These are phyloP conservation scores for Tenthredo livida DNA, from an alignment of 2,888 invertebrate genomes.

Conservation along the genomic window DNA sequence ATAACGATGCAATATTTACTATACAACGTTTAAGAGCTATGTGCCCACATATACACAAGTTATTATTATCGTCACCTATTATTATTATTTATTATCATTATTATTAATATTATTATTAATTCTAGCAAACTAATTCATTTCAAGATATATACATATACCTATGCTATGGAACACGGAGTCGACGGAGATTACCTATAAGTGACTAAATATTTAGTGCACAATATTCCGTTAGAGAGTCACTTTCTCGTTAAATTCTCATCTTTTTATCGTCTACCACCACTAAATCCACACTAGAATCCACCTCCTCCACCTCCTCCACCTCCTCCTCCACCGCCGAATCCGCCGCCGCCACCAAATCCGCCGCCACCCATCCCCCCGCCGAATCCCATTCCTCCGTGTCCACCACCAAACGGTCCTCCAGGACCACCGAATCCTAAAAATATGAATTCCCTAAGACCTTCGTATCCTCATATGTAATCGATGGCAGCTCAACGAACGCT, in stretches of 20 bases:
- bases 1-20: constrained; percentile 11
- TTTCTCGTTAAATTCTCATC: not conserved
- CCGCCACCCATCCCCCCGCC: not conserved
- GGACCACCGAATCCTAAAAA: constrained; percentile 38
- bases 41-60: not conserved
- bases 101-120: not conserved
- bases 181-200: not conserved
- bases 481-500: not conserved
- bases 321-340: constrained; percentile 20
- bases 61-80: not conserved
- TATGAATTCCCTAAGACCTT: not conserved
- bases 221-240: not conserved
- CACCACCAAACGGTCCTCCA: constrained; percentile 9
- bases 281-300: not conserved
- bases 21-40: not conserved
- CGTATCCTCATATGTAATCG: not conserved
- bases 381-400: constrained; percentile 13
- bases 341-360: constrained; percentile 36
- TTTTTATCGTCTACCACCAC: not conserved
- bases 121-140: not conserved
- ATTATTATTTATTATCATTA: not conserved
- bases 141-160: not conserved
- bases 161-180: not conserved
- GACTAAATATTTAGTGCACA: not conserved
- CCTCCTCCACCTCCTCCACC: not conserved